Evolutionary conservation across 2,113 vertebrate genomes (phyloP).

Genomic region (Carassius auratus): DNA sequence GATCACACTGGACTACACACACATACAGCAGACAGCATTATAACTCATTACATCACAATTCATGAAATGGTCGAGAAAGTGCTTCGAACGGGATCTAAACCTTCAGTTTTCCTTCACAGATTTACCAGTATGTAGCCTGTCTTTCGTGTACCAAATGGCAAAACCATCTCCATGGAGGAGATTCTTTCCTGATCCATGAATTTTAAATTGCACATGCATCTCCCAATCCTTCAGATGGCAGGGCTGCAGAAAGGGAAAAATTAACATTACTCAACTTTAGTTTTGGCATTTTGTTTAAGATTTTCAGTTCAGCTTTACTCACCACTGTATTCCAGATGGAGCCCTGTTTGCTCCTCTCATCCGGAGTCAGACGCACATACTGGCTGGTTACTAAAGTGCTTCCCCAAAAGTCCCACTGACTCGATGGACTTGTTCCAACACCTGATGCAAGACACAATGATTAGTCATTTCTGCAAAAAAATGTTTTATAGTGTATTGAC

Average conservation of each 20-base stretch:
- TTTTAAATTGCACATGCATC: constrained; percentile 93
- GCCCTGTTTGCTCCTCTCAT: constrained; percentile 93
- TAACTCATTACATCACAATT: neutral
- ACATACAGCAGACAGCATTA: neutral
- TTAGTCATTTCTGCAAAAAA: neutral
- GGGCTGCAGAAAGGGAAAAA: constrained; percentile 73
- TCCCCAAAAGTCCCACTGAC: constrained; percentile 94
- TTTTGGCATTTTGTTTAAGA: too few relatives aligned
- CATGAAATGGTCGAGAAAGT: neutral
- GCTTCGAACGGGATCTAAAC: neutral
- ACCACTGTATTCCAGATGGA: constrained; percentile 99
- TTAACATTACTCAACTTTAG: neutral
- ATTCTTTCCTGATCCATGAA: constrained; percentile 94
- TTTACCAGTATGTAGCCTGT: constrained; percentile 87
- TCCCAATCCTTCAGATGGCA: constrained; percentile 98
- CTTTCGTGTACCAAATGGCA: constrained; percentile 94
- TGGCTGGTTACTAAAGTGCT: constrained; percentile 95
- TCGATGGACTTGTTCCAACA: constrained; percentile 87
- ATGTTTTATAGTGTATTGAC: too few relatives aligned
- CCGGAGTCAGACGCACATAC: constrained; percentile 92
- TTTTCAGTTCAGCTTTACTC: neutral
- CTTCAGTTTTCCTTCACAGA: neutral
- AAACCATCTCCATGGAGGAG: constrained; percentile 95
- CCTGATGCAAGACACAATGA: constrained; percentile 69
- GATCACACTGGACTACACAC: neutral